phyloP scores from a whole-genome alignment of 2,797 vertebrate species.

The Miichthys miiuy region DNA sequence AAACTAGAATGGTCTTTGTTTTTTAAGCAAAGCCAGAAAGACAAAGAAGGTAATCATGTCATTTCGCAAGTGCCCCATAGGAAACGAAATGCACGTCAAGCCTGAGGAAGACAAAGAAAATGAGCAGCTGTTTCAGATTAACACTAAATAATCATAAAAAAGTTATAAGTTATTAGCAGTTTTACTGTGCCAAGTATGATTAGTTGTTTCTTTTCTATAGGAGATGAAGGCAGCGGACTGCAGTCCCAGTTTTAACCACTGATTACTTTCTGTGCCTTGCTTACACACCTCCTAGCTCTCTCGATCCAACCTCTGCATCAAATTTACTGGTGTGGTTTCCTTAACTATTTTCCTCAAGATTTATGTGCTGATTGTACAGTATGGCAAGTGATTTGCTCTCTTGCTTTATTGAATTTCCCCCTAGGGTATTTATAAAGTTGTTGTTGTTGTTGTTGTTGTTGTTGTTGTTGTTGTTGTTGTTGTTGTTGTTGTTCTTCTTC shows the following conservation, averaged over 20 bases:
- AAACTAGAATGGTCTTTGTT: constrained; percentile 25
- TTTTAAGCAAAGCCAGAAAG: constrained; percentile 46
- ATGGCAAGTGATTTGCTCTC: neutral
- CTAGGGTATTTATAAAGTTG: neutral
- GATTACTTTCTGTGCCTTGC: neutral
- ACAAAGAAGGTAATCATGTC: constrained; percentile 56
- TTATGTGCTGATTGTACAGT: constrained; percentile 7
- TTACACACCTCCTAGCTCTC: neutral
- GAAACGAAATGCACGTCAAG: constrained; percentile 50
- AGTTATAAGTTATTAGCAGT: constrained; percentile 52
- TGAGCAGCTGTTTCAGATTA: constrained; percentile 56
- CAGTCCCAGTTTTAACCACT: constrained; percentile 34
- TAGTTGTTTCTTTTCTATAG: constrained; percentile 48
- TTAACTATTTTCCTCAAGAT: neutral
- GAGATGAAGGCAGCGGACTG: constrained; percentile 45
- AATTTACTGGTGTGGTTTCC: constrained; percentile 39
- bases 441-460: neutral
- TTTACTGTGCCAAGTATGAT: constrained; percentile 62
- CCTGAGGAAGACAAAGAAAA: constrained; percentile 35
- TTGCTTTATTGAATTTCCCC: neutral
- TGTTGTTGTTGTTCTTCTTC: too few relatives aligned
- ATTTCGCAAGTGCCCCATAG: constrained; percentile 43
- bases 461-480: too few relatives aligned
- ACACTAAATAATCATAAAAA: constrained; percentile 59
- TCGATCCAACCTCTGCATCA: constrained; percentile 23